Base-by-base conservation (phyloP, 2,888 invertebrate species). In the Holacanthella duospinosa region DNA sequence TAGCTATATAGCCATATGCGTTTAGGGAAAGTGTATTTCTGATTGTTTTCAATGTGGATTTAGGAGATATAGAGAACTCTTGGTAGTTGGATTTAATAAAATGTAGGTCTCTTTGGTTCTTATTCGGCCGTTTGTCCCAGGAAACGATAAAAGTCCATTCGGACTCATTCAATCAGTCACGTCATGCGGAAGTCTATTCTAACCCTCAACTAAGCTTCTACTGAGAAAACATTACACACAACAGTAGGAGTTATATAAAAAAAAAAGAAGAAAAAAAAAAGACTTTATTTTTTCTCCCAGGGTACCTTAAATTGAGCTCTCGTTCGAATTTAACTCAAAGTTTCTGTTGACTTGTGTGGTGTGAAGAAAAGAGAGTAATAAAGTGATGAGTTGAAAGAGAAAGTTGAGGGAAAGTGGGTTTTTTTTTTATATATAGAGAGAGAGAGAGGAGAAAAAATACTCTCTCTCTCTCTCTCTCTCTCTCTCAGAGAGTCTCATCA, bases 121-220 rank as follows among this genome's bases (percentile, higher is more conserved):
- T 48, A 48, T 48, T 48, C 21, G 19, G 48, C 59, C 64, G 61
- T 66, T 66, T 64, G 61, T 66, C 59, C 59, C 66, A 64, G 64
- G 62, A 66, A 66, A 60, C 64, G 61, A 66, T 64, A 64, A 63
- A 67, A 67, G 36, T 16, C 36, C 16, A 36, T 36, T 36, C 36
- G 16, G 36, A 6, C 36, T 16, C 36, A 36, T 36, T n/a, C n/a
- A n/a, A n/a, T n/a, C n/a, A n/a, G n/a, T n/a, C n/a, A n/a, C n/a
- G 36, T 36, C 36, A 36, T 36, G 36, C 16, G 6, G 36, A 36
- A 36, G n/a, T n/a, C n/a, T n/a, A n/a, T n/a, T n/a, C n/a, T n/a
- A n/a, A n/a, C n/a, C n/a, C n/a, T n/a, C n/a, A n/a, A n/a, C n/a
- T n/a, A n/a, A n/a, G n/a, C n/a, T n/a, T n/a, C n/a, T n/a, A n/a